These are phyloP conservation scores for Myioborus melanocephalus DNA, from an alignment of 2,797 vertebrate genomes.

Conservation along the genomic window DNA sequence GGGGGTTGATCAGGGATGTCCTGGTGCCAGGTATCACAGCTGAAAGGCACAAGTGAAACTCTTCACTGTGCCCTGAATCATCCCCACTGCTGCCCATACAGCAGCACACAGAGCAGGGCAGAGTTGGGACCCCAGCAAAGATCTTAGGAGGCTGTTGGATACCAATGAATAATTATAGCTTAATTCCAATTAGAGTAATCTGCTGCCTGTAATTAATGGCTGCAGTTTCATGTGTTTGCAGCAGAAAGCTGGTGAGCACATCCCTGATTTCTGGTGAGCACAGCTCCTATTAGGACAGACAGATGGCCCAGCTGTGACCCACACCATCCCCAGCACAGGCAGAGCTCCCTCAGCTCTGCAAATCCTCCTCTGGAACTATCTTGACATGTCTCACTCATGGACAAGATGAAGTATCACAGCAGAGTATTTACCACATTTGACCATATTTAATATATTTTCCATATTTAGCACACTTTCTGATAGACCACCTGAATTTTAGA, in stretches of 20 bases:
- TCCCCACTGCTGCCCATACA: neutral
- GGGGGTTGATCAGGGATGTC: neutral
- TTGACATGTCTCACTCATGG: neutral
- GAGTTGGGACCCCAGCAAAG: neutral
- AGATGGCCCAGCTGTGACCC: neutral
- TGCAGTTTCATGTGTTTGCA: neutral
- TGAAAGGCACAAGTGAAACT: neutral
- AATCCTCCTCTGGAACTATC: neutral
- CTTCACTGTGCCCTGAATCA: neutral
- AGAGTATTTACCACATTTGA: neutral
- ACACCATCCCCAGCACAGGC: rapidly evolving
- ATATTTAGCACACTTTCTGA: neutral
- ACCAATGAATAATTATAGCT: neutral
- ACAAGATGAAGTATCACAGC: neutral
- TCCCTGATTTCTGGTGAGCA: neutral
- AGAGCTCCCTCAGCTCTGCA: neutral
- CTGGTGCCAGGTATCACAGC: neutral
- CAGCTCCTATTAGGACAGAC: neutral
- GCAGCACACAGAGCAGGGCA: rapidly evolving
- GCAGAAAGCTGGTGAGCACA: neutral
- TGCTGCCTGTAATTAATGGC: neutral
- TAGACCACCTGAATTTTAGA: neutral
- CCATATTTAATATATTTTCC: neutral
- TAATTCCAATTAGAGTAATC: neutral
- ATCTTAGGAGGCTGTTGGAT: rapidly evolving